Evolutionary conservation across 2,797 vertebrate species (phyloP), one percentile per base, ranked within the genome.

Genomic region (Eulemur albifrons): DNA sequence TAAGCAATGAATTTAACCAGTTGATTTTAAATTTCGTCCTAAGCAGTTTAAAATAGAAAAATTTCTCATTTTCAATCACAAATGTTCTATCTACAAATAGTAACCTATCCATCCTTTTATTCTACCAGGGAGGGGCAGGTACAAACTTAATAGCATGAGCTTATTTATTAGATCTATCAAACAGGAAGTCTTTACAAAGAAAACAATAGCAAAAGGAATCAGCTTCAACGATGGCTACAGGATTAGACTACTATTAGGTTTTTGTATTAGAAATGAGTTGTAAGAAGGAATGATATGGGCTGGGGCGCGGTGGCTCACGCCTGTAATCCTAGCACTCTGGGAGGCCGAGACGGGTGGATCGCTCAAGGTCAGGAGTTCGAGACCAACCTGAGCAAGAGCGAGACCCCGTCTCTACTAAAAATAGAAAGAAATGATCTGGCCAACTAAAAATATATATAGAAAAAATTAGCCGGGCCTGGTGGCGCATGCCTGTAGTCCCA

Each of bases 21-120:
- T 5, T 43, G 50, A 52, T 48, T 92, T 77, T n/a, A 86, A 52
- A 79, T 63, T 85, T 90, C 83, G 69, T 93, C 80, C 67, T 43
- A 90, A 87, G 52, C 67, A 90, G 57, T 8, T 93, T 45, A 92
- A 89, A 83, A 79, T n/a, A 79, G n/a, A 86, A 2, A 95, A 27
- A 72, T n/a, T 40, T 61, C 45, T 88, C 72, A 54, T 57, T 75
- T 65, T 76, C 57, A 88, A 87, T 32, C 9, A 70, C 15, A 3
- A 77, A 87, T 27, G 30, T 12, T 93, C 57, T 75, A 27, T n/a
- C 50, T 86, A 90, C 14, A 69, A 50, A 38, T 67, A 94, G 20
- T n/a, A 61, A 40, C 11, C 73, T 83, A 84, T 87, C 50, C 2
- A 0, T 43, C 50, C 8, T 48, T 2, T 18, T 0, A 75, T 23